phyloP scores from a whole-genome alignment of 2,797 vertebrate genomes.

The Myiotriccus ornatus region DNA sequence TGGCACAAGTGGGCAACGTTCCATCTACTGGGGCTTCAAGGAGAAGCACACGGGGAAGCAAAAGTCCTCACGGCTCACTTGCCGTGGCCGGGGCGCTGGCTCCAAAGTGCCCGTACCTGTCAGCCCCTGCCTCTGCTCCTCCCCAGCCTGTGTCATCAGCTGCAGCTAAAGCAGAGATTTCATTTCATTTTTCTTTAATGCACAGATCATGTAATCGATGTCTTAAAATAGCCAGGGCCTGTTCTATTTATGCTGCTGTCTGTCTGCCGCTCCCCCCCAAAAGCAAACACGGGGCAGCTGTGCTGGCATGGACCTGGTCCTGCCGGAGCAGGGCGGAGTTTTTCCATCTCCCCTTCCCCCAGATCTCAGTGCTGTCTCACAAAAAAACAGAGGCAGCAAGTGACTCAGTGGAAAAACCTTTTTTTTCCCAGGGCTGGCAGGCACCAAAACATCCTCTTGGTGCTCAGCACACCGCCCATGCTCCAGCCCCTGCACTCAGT shows the following conservation, averaged over 20 bases:
- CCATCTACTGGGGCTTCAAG: accelerated
- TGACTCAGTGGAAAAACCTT: constrained; percentile 41
- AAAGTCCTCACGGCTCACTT: not conserved
- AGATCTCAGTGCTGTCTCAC: not conserved
- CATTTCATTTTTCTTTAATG: not conserved
- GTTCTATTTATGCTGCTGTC: constrained; percentile 56
- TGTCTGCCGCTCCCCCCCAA: not conserved
- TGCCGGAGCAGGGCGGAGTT: not conserved
- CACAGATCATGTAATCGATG: not conserved
- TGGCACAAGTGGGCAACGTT: accelerated
- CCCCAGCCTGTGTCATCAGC: not conserved
- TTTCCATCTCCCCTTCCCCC: not conserved
- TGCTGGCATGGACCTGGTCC: not conserved
- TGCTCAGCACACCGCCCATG: accelerated
- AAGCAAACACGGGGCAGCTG: constrained; percentile 13
- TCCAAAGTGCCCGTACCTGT: accelerated
- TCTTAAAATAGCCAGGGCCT: constrained; percentile 44
- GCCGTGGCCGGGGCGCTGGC: accelerated
- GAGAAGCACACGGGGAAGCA: not conserved
- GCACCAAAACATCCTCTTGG: not conserved
- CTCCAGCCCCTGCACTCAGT: not conserved
- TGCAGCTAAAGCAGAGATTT: not conserved
- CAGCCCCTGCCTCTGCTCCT: not conserved
- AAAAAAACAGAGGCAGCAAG: constrained; percentile 31
- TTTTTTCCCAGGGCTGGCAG: not conserved